phyloP scores from a whole-genome alignment of 2,888 invertebrate species.

The Nebria salina region DNA sequence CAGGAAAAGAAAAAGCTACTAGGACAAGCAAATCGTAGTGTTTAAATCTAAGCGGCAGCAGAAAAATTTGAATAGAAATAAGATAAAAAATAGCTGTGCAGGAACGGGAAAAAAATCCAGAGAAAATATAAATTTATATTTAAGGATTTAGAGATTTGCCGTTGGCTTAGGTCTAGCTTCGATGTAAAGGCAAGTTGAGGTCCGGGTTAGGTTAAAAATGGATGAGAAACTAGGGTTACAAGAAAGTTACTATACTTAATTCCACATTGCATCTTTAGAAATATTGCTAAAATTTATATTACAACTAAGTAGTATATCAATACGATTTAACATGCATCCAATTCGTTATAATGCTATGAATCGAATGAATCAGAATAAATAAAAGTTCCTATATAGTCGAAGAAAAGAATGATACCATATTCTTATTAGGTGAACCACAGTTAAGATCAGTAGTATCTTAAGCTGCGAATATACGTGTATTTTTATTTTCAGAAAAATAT shows the following conservation, averaged over 20 bases:
- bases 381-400: no score
- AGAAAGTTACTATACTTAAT: neutral
- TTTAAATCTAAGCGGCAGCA: constrained; percentile 34
- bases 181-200: constrained; percentile 3
- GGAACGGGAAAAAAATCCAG: constrained; percentile 39
- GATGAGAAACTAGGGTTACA: neutral
- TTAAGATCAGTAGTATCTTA: no score
- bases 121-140: constrained; percentile 46
- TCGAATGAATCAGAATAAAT: no score
- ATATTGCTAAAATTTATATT: no score
- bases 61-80: constrained; percentile 44
- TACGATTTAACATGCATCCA: no score
- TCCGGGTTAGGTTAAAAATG: neutral
- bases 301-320: no score
- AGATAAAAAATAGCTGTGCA: constrained; percentile 41
- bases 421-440: no score
- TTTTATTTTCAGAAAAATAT: no score
- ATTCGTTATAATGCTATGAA: no score
- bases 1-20: constrained; percentile 22
- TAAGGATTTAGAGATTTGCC: constrained; percentile 34
- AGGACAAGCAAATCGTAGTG: constrained; percentile 26
- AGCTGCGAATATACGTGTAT: no score
- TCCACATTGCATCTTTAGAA: neutral
- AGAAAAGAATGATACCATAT: no score
- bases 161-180: constrained; percentile 7